A percentile compares a stretch with the other conserved stretches of the same genome.
These are phyloP conservation scores for Drosophila prolongata DNA, from an alignment of 2,888 invertebrate genomes.

Conservation along the genomic window DNA sequence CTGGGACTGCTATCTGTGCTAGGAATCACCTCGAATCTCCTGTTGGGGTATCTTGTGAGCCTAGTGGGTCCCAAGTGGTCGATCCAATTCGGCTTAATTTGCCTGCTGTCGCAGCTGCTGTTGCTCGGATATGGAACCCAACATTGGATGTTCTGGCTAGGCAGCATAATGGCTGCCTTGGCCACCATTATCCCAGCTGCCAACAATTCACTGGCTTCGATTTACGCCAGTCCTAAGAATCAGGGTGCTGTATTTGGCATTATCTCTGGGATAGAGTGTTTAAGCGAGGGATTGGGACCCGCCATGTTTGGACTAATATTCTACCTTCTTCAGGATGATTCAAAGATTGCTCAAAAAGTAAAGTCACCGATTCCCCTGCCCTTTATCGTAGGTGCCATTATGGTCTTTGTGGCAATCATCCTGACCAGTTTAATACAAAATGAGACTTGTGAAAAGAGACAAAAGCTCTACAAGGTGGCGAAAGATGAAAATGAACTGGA, in stretches of 20 bases:
- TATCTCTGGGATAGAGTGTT: slow-evolving; percentile 7
- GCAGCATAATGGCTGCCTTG: slow-evolving; percentile 1
- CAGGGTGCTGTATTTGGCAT: slow-evolving; percentile 15
- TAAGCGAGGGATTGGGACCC: slow-evolving; percentile 22
- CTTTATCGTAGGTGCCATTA: background rate
- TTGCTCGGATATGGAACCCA: slow-evolving; percentile 2
- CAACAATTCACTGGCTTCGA: slow-evolving; percentile 1
- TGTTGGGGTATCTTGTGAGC: slow-evolving; percentile 5
- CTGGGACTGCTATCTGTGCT: slow-evolving; percentile 9
- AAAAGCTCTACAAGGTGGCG: background rate
- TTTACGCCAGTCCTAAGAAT: slow-evolving; percentile 5
- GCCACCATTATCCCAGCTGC: background rate
- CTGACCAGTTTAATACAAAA: slow-evolving; percentile 6
- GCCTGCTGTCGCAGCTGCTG: slow-evolving; percentile 1
- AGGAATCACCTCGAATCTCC: slow-evolving; percentile 2
- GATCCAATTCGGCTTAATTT: slow-evolving; percentile 4
- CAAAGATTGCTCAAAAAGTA: background rate
- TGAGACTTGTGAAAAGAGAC: slow-evolving; percentile 3
- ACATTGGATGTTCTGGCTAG: slow-evolving; percentile 17
- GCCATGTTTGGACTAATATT: slow-evolving; percentile 19
- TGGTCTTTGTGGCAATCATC: slow-evolving; percentile 7
- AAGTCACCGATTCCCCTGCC: slow-evolving; percentile 4
- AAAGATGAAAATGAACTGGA: background rate
- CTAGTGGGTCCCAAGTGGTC: slow-evolving; percentile 8
- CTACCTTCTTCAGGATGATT: slow-evolving; percentile 1